Conservation (phyloP, 2,113 vertebrate genomes). For the Rhea pennata region DNA sequence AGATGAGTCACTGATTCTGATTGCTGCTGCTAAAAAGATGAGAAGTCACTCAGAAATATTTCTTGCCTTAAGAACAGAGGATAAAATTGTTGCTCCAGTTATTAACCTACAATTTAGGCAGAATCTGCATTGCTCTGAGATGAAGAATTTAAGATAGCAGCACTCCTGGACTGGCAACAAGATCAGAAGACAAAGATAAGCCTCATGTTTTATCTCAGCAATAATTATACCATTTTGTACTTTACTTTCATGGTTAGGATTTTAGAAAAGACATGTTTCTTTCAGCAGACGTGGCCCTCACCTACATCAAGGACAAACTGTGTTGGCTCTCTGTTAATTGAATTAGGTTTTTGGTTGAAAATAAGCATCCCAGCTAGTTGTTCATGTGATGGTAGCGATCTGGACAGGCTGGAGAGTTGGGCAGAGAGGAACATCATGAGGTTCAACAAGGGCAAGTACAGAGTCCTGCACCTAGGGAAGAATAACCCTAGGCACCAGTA, state of each 20-base stretch:
- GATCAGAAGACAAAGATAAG: not conserved
- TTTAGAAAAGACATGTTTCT: not conserved
- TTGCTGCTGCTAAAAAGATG: not conserved
- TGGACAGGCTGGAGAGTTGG: no score
- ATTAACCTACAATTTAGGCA: not conserved
- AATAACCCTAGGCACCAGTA: no score
- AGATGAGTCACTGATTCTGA: not conserved
- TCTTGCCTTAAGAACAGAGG: not conserved
- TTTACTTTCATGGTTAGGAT: not conserved
- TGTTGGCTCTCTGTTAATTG: accelerated
- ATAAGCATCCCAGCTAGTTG: not conserved
- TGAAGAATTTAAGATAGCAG: not conserved
- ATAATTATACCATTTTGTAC: not conserved
- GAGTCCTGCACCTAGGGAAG: no score
- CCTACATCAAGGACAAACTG: accelerated
- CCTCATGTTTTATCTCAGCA: not conserved
- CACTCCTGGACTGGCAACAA: not conserved
- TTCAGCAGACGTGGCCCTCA: not conserved
- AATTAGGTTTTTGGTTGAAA: not conserved
- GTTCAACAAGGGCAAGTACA: no score
- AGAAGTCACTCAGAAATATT: not conserved
- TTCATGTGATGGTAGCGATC: not conserved
- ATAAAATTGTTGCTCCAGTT: not conserved
- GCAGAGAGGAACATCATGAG: no score
- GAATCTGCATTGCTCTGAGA: not conserved